These are phyloP conservation scores for Trisateles emortualis DNA, from an alignment of 2,888 invertebrate genomes.

Conservation along the genomic window DNA sequence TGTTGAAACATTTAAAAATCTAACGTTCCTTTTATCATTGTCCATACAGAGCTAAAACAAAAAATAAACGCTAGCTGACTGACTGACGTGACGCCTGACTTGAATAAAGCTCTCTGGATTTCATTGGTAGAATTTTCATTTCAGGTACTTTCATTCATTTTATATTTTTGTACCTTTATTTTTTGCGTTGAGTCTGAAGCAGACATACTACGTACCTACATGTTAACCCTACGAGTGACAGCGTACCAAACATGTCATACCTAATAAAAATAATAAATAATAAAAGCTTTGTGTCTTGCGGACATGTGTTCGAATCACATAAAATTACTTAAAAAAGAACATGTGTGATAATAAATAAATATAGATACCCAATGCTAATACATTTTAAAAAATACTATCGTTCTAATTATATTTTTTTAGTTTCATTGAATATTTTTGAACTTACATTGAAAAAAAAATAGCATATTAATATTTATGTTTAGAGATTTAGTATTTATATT, in stretches of 20 bases:
- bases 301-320: no score
- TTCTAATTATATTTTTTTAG: no score
- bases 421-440: no score
- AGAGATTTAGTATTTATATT: no score
- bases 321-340: no score
- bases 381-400: no score
- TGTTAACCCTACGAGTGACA: background rate
- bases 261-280: no score
- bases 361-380: no score
- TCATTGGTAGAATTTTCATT: slow-evolving; percentile 14
- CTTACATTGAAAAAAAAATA: no score
- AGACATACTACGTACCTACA: background rate
- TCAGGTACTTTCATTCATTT: slow-evolving; percentile 10
- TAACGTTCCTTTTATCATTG: slow-evolving; percentile 17
- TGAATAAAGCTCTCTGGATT: slow-evolving; percentile 14
- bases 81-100: slow-evolving; percentile 23
- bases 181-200: background rate
- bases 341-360: no score
- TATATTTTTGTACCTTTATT: slow-evolving; percentile 6
- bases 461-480: no score
- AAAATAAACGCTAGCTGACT: slow-evolving; percentile 3
- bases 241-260: background rate
- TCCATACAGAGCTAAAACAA: slow-evolving; percentile 12
- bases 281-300: no score
- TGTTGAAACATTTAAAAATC: slow-evolving; percentile 11